Conservation (phyloP, 2,888 invertebrate genomes). For the Andrena bicolor region DNA sequence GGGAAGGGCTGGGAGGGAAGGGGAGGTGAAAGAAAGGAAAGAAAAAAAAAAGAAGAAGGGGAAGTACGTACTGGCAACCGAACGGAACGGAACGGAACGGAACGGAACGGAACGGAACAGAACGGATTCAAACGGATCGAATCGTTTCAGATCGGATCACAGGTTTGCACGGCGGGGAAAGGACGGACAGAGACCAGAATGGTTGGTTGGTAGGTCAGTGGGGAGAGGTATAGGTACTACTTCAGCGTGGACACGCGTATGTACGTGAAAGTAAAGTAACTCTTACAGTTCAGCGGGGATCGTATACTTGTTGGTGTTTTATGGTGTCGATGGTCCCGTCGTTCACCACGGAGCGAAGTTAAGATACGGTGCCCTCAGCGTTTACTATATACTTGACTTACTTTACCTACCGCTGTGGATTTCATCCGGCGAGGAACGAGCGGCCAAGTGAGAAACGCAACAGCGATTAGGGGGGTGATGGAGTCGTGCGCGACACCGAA, state of each 20-base stretch:
- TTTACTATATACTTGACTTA: no score
- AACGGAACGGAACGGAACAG: constrained; percentile 45
- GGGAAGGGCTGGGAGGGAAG: background rate
- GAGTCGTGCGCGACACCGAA: constrained; percentile 7
- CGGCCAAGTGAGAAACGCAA: background rate
- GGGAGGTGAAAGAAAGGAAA: background rate
- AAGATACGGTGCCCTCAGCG: constrained; percentile 18
- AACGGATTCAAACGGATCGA: constrained; percentile 58
- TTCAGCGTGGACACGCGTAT: constrained; percentile 53
- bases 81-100: constrained; percentile 45
- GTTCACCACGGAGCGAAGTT: constrained; percentile 26
- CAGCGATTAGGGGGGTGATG: background rate
- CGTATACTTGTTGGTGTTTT: constrained; percentile 60
- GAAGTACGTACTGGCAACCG: constrained; percentile 10
- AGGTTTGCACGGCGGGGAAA: constrained; percentile 41
- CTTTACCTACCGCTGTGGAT: background rate
- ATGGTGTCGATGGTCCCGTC: constrained; percentile 56
- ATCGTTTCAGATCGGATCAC: constrained; percentile 54
- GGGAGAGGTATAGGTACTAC: constrained; percentile 51
- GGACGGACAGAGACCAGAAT: constrained; percentile 56
- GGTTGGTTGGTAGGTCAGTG: constrained; percentile 45
- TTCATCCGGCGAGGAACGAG: constrained; percentile 4
- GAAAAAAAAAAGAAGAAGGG: constrained; percentile 11
- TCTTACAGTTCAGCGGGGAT: constrained; percentile 66
- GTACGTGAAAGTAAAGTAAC: constrained; percentile 76